phyloP scores from a whole-genome alignment of 1,140 invertebrate genomes.

The Aradophagus sp. region DNA sequence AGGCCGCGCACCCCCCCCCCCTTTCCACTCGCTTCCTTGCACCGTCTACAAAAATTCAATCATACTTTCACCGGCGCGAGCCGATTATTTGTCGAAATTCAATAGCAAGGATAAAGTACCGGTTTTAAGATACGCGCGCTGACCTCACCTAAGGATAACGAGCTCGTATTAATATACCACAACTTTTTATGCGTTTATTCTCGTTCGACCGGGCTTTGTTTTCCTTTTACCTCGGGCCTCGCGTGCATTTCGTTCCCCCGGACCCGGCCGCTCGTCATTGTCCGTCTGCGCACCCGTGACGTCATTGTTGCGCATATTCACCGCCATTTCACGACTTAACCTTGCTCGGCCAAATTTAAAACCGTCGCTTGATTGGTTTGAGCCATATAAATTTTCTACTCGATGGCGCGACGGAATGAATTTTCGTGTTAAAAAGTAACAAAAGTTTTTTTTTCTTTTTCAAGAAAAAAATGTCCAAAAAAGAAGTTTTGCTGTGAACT shows the following conservation, averaged over 20 bases:
- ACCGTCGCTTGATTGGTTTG: no score
- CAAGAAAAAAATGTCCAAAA: no score
- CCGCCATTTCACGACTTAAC: no score
- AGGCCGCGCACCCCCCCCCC: conserved; percentile 7
- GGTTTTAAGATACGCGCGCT: conserved; percentile 42
- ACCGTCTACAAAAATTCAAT: conserved; percentile 37
- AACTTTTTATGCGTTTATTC: conserved; percentile 38
- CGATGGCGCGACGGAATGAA: no score
- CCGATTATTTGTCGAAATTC: conserved; percentile 49
- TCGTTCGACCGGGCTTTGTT: conserved; percentile 21
- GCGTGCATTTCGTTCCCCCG: conserved; percentile 15
- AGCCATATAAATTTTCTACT: no score
- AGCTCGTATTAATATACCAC: conserved; percentile 40
- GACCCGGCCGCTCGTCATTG: conserved; percentile 5
- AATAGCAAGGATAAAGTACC: conserved; percentile 54
- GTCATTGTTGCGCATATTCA: no score
- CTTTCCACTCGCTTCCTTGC: no score
- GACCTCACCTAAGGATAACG: conserved; percentile 48
- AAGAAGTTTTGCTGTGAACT: no score
- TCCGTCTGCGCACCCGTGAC: conserved; percentile 1
- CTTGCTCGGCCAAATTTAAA: no score
- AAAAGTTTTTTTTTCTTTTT: no score
- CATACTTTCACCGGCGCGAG: conserved; percentile 45
- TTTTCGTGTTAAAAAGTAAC: no score
- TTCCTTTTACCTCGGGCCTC: conserved; percentile 14